These are phyloP conservation scores for Cyanocitta stelleri DNA, from an alignment of 2,113 vertebrate species.

Conservation along the genomic window DNA sequence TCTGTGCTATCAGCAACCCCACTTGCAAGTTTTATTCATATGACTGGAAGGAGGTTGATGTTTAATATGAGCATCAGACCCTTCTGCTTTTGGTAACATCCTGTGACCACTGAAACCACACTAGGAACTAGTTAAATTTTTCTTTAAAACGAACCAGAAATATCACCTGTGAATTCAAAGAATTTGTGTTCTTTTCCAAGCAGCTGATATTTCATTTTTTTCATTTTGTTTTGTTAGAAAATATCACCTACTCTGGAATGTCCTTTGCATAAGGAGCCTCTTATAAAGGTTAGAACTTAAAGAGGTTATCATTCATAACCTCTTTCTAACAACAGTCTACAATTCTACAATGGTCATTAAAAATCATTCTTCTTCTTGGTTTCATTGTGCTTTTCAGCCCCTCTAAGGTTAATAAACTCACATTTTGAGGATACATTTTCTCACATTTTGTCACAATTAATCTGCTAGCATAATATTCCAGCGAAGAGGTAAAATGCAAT, in stretches of 20 bases:
- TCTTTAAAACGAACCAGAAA: neutral
- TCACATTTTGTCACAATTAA: neutral
- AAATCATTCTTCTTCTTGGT: neutral
- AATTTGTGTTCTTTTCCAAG: neutral
- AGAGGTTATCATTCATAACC: neutral
- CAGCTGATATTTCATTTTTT: neutral
- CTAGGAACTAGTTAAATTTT: neutral
- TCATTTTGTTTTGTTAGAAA: neutral
- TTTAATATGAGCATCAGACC: neutral
- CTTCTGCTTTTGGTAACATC: neutral
- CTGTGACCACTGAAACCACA: neutral
- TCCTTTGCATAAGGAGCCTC: neutral
- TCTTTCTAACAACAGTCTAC: neutral
- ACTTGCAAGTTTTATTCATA: neutral
- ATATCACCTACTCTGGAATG: neutral
- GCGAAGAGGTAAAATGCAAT: neutral
- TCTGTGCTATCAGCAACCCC: neutral
- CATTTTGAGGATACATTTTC: neutral
- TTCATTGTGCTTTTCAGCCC: neutral
- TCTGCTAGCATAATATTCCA: neutral
- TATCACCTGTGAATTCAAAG: neutral
- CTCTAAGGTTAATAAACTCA: neutral
- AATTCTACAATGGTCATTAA: neutral
- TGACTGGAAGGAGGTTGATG: neutral
- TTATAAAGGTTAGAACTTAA: neutral